phyloP scores from a whole-genome alignment of 2,888 invertebrate genomes.

The Drosophila stalkeri region DNA sequence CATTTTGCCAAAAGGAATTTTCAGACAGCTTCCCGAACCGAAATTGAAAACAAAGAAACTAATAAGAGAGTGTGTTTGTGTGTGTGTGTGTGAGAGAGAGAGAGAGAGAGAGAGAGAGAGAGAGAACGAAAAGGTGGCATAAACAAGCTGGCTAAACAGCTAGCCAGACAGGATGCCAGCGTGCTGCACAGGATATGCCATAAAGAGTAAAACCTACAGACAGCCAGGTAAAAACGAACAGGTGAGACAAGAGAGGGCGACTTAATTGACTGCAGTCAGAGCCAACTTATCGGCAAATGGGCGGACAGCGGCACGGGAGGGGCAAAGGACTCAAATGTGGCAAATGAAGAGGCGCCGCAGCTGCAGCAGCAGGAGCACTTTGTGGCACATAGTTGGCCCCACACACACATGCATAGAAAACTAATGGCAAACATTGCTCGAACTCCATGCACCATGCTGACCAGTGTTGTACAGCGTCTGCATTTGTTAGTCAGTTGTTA shows the following conservation, averaged over 20 bases:
- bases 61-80: constrained; percentile 11
- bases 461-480: constrained; percentile 16
- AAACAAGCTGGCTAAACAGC: constrained; percentile 77
- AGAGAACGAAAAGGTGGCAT: constrained; percentile 66
- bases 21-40: constrained; percentile 35
- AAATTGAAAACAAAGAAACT: constrained; percentile 54
- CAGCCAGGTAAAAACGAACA: constrained; percentile 41
- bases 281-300: constrained; percentile 51
- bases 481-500: constrained; percentile 40
- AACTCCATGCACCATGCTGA: background rate
- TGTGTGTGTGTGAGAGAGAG: too few species aligned
- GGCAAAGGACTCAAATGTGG: constrained; percentile 39
- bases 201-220: constrained; percentile 69
- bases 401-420: background rate
- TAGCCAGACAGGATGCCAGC: constrained; percentile 55
- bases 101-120: constrained; percentile 2
- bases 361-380: constrained; percentile 5
- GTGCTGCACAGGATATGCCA: constrained; percentile 61
- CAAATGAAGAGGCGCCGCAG: constrained; percentile 17
- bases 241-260: background rate
- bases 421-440: background rate
- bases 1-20: constrained; percentile 74
- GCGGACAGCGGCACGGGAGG: background rate
- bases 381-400: constrained; percentile 5
- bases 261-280: constrained; percentile 57